Conservation (phyloP, 2,888 invertebrate genomes). For the Anaspis maculata region DNA sequence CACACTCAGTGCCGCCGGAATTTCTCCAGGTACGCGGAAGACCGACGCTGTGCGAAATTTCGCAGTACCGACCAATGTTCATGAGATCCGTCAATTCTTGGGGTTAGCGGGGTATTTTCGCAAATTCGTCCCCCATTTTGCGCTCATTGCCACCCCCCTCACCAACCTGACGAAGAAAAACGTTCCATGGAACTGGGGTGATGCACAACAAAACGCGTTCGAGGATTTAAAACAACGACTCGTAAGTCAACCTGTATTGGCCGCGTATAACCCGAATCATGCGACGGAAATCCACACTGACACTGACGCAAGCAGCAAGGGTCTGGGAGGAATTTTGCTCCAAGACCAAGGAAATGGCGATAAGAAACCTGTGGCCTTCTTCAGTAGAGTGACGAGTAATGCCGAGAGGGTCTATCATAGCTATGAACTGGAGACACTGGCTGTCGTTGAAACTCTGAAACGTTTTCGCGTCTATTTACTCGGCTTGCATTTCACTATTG, state of each 20-base stretch:
- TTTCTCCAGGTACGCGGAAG: slow-evolving; percentile 13
- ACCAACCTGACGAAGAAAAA: slow-evolving; percentile 1
- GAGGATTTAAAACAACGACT: slow-evolving; percentile 3
- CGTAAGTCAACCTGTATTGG: slow-evolving; percentile 3
- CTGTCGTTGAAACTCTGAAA: slow-evolving; percentile 8
- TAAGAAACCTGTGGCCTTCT: slow-evolving; percentile 23
- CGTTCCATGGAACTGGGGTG: slow-evolving; percentile 2
- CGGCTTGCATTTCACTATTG: slow-evolving; percentile 17
- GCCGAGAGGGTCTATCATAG: slow-evolving; percentile 11
- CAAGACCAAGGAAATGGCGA: slow-evolving; percentile 19
- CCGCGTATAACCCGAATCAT: slow-evolving; percentile 3
- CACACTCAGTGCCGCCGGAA: slow-evolving; percentile 8
- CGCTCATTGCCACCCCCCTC: neutral
- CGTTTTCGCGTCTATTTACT: slow-evolving; percentile 16
- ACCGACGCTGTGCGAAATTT: slow-evolving; percentile 12
- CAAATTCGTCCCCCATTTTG: slow-evolving; percentile 4
- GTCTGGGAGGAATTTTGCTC: slow-evolving; percentile 22
- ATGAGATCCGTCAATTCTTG: slow-evolving; percentile 4
- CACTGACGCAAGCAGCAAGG: slow-evolving; percentile 21
- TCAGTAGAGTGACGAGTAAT: slow-evolving; percentile 10
- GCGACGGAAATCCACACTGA: slow-evolving; percentile 22
- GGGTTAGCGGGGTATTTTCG: slow-evolving; percentile 5
- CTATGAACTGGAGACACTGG: slow-evolving; percentile 14
- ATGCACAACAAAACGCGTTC: slow-evolving; percentile 7
- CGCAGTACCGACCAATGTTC: slow-evolving; percentile 7